phyloP scores from a whole-genome alignment of 1,140 invertebrate genomes.

The Drosophila chauvacae region DNA sequence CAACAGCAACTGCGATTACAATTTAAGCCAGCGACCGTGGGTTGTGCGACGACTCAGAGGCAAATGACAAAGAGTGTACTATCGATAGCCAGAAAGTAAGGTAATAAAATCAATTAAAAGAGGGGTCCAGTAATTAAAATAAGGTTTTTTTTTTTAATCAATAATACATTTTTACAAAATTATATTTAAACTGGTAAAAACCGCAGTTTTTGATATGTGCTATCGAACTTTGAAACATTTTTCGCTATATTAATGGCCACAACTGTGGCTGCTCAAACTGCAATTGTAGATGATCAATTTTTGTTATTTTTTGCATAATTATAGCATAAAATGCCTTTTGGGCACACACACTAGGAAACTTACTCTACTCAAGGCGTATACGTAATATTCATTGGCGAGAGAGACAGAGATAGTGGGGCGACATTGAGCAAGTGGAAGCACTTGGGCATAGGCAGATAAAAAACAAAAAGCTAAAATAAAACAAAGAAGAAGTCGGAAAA shows the following conservation, averaged over 20 bases:
- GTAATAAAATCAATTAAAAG: neutral
- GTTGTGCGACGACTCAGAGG: slow-evolving; percentile 6
- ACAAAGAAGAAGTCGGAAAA: slow-evolving; percentile 3
- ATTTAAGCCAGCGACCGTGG: slow-evolving; percentile 19
- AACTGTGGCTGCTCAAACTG: neutral
- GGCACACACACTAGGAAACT: neutral
- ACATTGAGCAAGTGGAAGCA: slow-evolving; percentile 12
- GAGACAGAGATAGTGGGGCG: slow-evolving; percentile 9
- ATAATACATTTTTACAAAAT: too few relatives aligned
- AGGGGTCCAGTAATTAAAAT: too few relatives aligned
- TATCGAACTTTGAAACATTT: too few relatives aligned
- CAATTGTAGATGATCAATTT: slow-evolving; percentile 41
- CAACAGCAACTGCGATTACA: slow-evolving; percentile 35
- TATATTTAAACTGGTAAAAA: too few relatives aligned
- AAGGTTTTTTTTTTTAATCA: too few relatives aligned
- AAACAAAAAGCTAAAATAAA: neutral
- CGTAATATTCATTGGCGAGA: slow-evolving; percentile 53
- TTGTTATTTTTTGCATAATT: slow-evolving; percentile 28
- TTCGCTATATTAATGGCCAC: neutral
- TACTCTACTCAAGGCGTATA: slow-evolving; percentile 47
- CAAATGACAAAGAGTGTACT: neutral
- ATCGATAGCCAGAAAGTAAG: slow-evolving; percentile 1
- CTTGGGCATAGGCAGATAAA: neutral
- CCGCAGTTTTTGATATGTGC: too few relatives aligned
- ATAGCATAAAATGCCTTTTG: slow-evolving; percentile 48